A percentile compares a stretch with the other conserved stretches of the same genome.
Evolutionary conservation across 2,797 vertebrate genomes (phyloP).

Genomic region (Menidia menidia): DNA sequence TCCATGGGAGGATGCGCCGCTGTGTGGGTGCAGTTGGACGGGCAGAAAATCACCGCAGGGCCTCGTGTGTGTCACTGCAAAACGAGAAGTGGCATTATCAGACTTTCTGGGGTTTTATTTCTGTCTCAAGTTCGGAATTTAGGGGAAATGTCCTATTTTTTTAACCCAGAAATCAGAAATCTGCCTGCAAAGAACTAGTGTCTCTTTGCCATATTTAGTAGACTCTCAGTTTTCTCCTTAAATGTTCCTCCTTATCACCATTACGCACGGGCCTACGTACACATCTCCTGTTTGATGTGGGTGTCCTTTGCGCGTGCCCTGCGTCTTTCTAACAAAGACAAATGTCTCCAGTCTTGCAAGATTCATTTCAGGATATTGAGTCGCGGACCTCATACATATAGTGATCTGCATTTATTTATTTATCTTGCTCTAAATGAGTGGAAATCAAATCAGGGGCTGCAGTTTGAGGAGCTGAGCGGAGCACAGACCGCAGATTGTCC

Average conservation of each 20-base stretch:
- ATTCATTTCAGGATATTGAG: not conserved
- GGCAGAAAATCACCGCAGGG: constrained; percentile 34
- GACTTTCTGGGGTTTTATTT: constrained; percentile 11
- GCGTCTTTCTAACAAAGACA: no score
- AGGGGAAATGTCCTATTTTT: not conserved
- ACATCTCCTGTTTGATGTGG: constrained; percentile 49
- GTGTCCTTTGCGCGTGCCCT: constrained; percentile 60
- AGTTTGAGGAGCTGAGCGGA: not conserved
- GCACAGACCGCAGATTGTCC: constrained; percentile 7
- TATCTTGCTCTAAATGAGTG: not conserved
- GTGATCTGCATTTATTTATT: not conserved
- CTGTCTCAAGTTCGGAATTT: rapidly evolving
- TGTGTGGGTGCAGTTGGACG: constrained; percentile 65
- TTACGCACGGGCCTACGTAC: constrained; percentile 50
- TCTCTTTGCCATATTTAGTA: not conserved
- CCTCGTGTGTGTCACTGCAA: constrained; percentile 12
- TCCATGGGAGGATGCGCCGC: constrained; percentile 52
- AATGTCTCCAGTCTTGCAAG: not conserved
- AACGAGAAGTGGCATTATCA: constrained; percentile 21
- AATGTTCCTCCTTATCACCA: constrained; percentile 15
- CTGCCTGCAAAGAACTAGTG: not conserved
- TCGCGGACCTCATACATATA: not conserved
- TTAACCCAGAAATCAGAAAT: not conserved
- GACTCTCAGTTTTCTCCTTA: not conserved
- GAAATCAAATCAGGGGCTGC: not conserved